Evolutionary conservation across 2,113 vertebrate genomes (phyloP), one percentile per base, ranked within the genome.

Genomic region (Salvator merianae): DNA sequence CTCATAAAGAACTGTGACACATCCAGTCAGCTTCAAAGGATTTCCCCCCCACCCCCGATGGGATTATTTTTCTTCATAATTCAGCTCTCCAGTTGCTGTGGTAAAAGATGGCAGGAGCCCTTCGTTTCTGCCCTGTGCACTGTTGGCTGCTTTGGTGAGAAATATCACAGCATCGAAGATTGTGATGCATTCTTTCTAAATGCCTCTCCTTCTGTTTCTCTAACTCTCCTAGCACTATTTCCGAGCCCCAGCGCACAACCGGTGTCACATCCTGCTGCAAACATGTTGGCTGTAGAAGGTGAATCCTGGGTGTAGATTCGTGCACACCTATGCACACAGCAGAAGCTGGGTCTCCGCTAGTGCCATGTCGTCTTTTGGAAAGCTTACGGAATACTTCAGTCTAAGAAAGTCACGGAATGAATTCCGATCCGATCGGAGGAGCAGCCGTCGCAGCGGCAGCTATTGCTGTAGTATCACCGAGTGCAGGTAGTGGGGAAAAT

Each of bases 301-400:
- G 0, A 74, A 82, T 0, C 55, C 47, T 3, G 81, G 1, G 0
- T 53, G 4, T 59, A 88, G 77, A 77, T 50, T 83, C 20, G 75
- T 20, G 18, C 84, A 18, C 84, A 0, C 84, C 71, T 71, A 78
- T 88, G 1, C 72, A 75, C 63, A 79, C 0, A 1, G 72, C 0
- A 3, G 2, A 1, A 0, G 3, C 18, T 55, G 0, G 18, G 79
- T 62, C 47, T 1, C 65, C 0, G 12, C 0, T 2, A 75, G 77
- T 86, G 84, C 88, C 90, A 98, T 98, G 98, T 96, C 98, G 88
- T 97, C 97, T 43, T 98, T 98, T 16, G 97, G 98, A 87, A 98
- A 98, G 96, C 97, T 98, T 92, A 98, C 97, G 18, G 97, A 98
- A 87, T 98, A 98, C 96, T 98, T 98, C 95, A 97, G 96, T 91